These are phyloP conservation scores for Petrocephalus sullivani DNA, from an alignment of 2,797 vertebrate species.

Conservation along the genomic window DNA sequence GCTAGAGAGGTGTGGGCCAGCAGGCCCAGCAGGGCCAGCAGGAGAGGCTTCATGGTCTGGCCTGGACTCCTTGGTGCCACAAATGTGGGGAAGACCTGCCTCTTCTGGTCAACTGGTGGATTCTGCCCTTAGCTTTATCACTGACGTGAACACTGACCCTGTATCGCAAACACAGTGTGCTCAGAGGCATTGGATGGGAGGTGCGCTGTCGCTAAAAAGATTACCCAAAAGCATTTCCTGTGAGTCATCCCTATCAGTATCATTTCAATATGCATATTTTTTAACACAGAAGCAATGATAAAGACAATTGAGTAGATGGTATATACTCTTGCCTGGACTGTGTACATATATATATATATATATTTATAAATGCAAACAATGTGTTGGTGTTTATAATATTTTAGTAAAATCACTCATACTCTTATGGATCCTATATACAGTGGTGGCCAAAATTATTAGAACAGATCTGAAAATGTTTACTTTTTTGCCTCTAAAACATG, in stretches of 20 bases:
- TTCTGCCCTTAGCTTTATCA: slow-evolving; percentile 53
- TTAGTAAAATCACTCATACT: neutral
- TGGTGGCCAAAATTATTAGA: too few relatives aligned
- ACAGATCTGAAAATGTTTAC: too few relatives aligned
- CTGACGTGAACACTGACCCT: neutral
- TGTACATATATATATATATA: neutral
- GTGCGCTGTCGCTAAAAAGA: neutral
- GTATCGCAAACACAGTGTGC: neutral
- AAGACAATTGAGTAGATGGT: neutral
- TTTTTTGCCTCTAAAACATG: too few relatives aligned
- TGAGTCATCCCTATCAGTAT: neutral
- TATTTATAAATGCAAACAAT: neutral
- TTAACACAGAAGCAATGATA: neutral
- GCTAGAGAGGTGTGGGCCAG: slow-evolving; percentile 35
- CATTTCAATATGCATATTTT: neutral
- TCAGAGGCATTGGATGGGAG: neutral
- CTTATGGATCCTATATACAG: neutral
- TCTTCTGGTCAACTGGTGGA: slow-evolving; percentile 39
- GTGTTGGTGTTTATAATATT: neutral
- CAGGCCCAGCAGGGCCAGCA: slow-evolving; percentile 43
- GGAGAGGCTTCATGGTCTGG: slow-evolving; percentile 55
- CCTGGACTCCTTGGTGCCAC: slow-evolving; percentile 32
- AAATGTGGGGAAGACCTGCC: slow-evolving; percentile 31
- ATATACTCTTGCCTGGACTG: neutral
- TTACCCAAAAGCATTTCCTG: neutral